phyloP scores from a whole-genome alignment of 2,113 vertebrate genomes.

The Rhabdornis inornatus region DNA sequence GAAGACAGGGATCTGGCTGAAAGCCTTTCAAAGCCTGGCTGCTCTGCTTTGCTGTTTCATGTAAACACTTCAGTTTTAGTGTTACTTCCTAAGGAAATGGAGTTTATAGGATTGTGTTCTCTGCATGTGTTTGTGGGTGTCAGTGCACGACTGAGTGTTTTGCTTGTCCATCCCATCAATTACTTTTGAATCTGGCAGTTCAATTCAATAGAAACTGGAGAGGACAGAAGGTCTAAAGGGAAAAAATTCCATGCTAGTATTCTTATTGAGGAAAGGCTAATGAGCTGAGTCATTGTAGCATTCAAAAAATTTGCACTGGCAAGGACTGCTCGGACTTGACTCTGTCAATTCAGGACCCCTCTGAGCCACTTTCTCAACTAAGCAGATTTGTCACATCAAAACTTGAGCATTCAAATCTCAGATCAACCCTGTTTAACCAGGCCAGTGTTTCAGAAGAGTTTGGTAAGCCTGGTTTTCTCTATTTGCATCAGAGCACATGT shows the following conservation, averaged over 20 bases:
- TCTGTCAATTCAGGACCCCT: neutral
- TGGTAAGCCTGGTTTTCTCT: neutral
- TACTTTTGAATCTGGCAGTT: neutral
- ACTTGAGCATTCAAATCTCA: neutral
- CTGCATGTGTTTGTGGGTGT: fast-evolving
- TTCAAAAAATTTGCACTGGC: neutral
- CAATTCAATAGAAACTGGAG: neutral
- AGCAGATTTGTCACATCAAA: neutral
- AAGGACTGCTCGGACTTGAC: neutral
- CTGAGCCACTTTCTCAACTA: neutral
- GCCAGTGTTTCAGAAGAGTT: neutral
- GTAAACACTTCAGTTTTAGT: neutral
- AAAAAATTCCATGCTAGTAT: neutral
- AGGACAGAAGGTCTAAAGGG: neutral
- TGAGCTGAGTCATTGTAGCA: neutral
- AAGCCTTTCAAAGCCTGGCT: neutral
- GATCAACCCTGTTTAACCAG: neutral
- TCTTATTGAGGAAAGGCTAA: neutral
- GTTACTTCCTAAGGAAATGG: neutral
- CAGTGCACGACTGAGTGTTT: neutral
- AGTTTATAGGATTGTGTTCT: neutral
- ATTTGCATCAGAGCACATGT: neutral
- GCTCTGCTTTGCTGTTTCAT: neutral
- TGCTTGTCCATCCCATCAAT: neutral
- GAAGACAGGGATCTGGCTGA: neutral